Conservation (phyloP, 1,140 invertebrate genomes). For the Rhopalosiphum maidis region DNA sequence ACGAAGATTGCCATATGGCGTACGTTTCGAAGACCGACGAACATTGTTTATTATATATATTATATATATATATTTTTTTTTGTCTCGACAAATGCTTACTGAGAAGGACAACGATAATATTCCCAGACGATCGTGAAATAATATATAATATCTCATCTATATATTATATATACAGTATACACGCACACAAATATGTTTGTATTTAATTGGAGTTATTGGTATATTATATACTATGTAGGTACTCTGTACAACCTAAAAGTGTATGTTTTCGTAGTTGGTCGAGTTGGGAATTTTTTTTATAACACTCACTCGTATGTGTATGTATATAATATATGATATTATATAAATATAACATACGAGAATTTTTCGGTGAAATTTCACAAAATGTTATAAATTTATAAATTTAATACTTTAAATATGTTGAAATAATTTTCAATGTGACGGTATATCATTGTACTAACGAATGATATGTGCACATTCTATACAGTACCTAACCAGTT, state of each 20-base stretch:
- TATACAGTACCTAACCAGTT: too few species aligned
- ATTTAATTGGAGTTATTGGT: background rate
- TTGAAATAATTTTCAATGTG: too few species aligned
- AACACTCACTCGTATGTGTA: background rate
- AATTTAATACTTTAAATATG: too few species aligned
- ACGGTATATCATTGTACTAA: too few species aligned
- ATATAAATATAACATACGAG: background rate
- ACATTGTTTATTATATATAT: background rate
- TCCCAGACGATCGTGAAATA: background rate
- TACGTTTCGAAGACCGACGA: background rate
- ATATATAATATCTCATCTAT: background rate
- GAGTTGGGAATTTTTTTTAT: background rate
- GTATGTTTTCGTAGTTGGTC: conserved; percentile 10
- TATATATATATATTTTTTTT: background rate
- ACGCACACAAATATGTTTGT: background rate
- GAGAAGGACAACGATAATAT: conserved; percentile 11
- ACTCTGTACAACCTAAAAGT: background rate
- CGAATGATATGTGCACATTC: too few species aligned
- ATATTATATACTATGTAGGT: background rate
- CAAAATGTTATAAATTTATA: too few species aligned
- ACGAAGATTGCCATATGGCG: background rate
- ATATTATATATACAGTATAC: background rate
- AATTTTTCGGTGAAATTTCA: background rate
- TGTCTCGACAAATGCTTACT: background rate
- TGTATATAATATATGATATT: background rate